Evolutionary conservation across 2,888 invertebrate genomes (phyloP).

Genomic region (Drosophila peninsularis): DNA sequence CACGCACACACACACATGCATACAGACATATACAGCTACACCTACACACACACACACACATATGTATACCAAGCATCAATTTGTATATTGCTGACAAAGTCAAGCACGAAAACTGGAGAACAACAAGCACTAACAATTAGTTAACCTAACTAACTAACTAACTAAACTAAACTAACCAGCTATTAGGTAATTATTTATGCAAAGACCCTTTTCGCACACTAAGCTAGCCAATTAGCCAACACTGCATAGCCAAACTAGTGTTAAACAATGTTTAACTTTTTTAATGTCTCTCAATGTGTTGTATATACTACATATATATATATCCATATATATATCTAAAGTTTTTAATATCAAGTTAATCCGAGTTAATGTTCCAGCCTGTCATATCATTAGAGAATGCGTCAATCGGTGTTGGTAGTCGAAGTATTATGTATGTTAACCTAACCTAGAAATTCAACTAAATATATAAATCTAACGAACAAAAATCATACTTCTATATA

Average conservation of each 20-base stretch:
- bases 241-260: conserved; percentile 16
- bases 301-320: conserved; percentile 33
- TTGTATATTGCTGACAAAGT: conserved; percentile 75
- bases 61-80: conserved; percentile 78
- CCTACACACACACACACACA: conserved; percentile 50
- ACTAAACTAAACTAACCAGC: conserved; percentile 13
- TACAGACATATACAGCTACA: conserved; percentile 17
- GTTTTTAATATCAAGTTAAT: conserved; percentile 45
- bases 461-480: neutral
- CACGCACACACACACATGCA: conserved; percentile 21
- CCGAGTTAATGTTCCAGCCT: conserved; percentile 33
- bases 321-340: conserved; percentile 15
- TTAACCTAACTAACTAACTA: conserved; percentile 18
- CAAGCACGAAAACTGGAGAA: conserved; percentile 68
- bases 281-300: conserved; percentile 47
- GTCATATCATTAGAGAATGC: conserved; percentile 59
- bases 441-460: conserved; percentile 30
- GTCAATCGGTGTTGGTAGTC: conserved; percentile 61
- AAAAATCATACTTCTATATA: conserved; percentile 6
- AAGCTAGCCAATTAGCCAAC: conserved; percentile 36
- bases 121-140: conserved; percentile 73
- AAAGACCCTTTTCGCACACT: conserved; percentile 19
- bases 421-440: conserved; percentile 46
- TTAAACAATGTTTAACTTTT: conserved; percentile 22
- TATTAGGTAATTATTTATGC: conserved; percentile 9